phyloP scores from a whole-genome alignment of 2,888 invertebrate species.

The Xanthorhoe designata region DNA sequence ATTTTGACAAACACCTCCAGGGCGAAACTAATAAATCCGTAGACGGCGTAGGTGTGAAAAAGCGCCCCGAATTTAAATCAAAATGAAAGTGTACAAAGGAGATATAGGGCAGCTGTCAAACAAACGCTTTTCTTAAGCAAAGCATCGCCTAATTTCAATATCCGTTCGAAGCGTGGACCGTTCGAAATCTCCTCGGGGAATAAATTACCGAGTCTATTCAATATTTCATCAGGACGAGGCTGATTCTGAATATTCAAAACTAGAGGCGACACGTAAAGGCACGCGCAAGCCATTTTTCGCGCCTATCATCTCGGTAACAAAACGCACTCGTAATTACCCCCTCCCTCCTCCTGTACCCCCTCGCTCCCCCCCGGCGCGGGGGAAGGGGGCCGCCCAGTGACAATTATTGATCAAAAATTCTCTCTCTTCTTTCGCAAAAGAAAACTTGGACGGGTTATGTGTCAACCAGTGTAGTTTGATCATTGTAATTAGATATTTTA shows the following conservation, averaged over 20 bases:
- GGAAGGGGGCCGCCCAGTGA: slow-evolving; percentile 85
- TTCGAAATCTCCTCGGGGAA: slow-evolving; percentile 81
- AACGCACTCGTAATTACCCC: slow-evolving; percentile 86
- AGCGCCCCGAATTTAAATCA: slow-evolving; percentile 42
- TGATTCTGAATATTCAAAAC: slow-evolving; percentile 84
- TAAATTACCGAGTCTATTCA: slow-evolving; percentile 84
- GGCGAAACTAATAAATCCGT: slow-evolving; percentile 34
- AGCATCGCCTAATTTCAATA: slow-evolving; percentile 85
- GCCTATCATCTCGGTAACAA: slow-evolving; percentile 86
- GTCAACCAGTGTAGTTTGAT: slow-evolving; percentile 78
- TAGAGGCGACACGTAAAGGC: slow-evolving; percentile 84
- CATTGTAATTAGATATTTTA: slow-evolving; percentile 79
- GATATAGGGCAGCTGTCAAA: slow-evolving; percentile 71
- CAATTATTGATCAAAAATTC: slow-evolving; percentile 90
- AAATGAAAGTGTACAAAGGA: slow-evolving; percentile 52
- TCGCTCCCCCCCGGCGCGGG: slow-evolving; percentile 53
- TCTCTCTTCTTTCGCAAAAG: slow-evolving; percentile 87
- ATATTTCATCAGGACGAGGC: slow-evolving; percentile 84
- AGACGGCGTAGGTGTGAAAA: slow-evolving; percentile 40
- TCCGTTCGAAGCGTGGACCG: slow-evolving; percentile 79
- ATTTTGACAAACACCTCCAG: slow-evolving; percentile 11
- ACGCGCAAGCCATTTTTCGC: slow-evolving; percentile 86
- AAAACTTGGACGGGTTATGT: slow-evolving; percentile 86
- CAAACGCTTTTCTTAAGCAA: slow-evolving; percentile 81
- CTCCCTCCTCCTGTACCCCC: slow-evolving; percentile 57